A percentile compares a stretch with the other conserved stretches of the same genome.
Conservation (phyloP, 2,888 invertebrate genomes). For the Pristionchus mayeri region DNA sequence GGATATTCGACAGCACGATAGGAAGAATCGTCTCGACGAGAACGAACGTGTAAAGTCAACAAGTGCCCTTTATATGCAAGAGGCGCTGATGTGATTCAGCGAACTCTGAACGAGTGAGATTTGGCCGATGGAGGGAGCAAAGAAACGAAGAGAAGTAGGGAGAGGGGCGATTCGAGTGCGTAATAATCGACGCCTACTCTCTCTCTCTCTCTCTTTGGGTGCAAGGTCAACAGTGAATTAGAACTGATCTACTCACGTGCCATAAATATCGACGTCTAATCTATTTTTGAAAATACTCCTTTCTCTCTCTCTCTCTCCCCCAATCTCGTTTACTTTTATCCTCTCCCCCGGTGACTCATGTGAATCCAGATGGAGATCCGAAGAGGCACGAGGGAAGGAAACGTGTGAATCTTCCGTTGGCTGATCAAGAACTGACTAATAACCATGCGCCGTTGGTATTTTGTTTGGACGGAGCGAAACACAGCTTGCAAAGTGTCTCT, state of each 20-base stretch:
- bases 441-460: too few species aligned
- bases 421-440: too few species aligned
- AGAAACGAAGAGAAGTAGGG: background rate
- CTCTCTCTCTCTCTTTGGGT: background rate
- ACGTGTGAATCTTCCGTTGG: too few species aligned
- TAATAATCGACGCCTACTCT: background rate
- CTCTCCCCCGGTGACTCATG: background rate
- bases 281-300: too few species aligned
- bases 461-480: too few species aligned
- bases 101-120: conserved; percentile 20
- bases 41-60: conserved; percentile 13
- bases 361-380: background rate
- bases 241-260: too few species aligned
- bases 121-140: background rate
- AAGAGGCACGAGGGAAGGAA: background rate
- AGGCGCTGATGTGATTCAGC: conserved; percentile 6
- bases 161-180: background rate
- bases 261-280: too few species aligned
- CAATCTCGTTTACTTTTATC: background rate
- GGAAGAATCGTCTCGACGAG: background rate
- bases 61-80: background rate
- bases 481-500: too few species aligned
- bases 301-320: too few species aligned
- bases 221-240: background rate
- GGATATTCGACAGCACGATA: background rate